A percentile compares a stretch with the other conserved stretches of the same genome.
Conservation (phyloP, 2,888 invertebrate genomes). For the Rhingia rostrata region DNA sequence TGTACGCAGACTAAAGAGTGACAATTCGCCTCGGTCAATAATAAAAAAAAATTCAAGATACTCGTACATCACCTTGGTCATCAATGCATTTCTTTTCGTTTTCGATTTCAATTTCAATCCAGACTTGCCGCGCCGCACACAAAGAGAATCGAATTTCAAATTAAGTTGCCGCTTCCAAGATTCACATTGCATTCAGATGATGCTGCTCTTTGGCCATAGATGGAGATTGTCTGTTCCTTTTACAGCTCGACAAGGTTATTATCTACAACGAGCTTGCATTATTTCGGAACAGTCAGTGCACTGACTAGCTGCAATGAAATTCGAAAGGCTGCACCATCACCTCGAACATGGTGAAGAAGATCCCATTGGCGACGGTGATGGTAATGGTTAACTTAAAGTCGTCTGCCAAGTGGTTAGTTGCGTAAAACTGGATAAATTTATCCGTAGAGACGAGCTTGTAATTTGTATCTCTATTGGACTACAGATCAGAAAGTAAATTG, state of each 20-base stretch:
- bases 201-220: conserved; percentile 47
- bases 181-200: conserved; percentile 26
- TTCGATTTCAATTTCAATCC: conserved; percentile 39
- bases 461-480: conserved; percentile 1
- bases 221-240: conserved; percentile 57
- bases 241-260: conserved; percentile 54
- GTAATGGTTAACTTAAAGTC: conserved; percentile 56
- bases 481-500: conserved; percentile 49
- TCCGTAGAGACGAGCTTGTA: conserved; percentile 25
- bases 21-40: conserved; percentile 10
- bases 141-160: conserved; percentile 37
- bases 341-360: conserved; percentile 42
- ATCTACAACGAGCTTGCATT: conserved; percentile 7
- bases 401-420: conserved; percentile 35
- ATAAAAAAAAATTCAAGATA: background rate
- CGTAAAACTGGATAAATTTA: conserved; percentile 43
- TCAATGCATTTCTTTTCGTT: conserved; percentile 34
- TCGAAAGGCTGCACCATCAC: conserved; percentile 62
- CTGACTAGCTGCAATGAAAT: conserved; percentile 44
- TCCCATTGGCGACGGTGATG: conserved; percentile 39
- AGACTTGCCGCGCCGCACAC: background rate
- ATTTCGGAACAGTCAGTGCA: conserved; percentile 45
- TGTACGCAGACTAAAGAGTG: background rate
- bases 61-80: conserved; percentile 29
- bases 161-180: conserved; percentile 26